Base-by-base conservation (phyloP, 2,888 invertebrate genomes). In the Caenorhabditis sp. region DNA sequence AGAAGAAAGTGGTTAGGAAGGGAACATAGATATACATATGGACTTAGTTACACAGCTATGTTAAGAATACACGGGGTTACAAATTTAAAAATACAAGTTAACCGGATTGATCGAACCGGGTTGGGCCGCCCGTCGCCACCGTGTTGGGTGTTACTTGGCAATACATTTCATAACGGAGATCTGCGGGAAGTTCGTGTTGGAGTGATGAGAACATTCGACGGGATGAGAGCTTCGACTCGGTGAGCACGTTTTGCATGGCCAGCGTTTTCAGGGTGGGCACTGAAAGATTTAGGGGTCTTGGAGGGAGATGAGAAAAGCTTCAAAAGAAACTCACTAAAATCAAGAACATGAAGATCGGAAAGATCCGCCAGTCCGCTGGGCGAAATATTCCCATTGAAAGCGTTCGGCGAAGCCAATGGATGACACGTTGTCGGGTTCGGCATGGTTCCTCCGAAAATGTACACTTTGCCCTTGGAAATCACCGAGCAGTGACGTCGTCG, bases 381-480 rank as follows among this genome's bases (percentile, higher is more conserved):
- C 38, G 69, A 56, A 41, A 56, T 44, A 10, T 19, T 51, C 31
- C 66, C 77, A 47, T 54, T 54, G 7, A 35, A 68, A 4, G 22
- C 49, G 8, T 22, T 54, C 16, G 75, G n/a, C 0, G 31, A 24
- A 1, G 35, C 41, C 16, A 49, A 10, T 22, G 68, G 41, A 56
- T 41, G 19, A 58, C 80, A 73, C 16, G 31, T 47, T 6, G 41
- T 22, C n/a, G 54, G 54, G 69, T 68, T 85, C 28, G 93, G 95
- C 95, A 96, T 96, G 75, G 96, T 96, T 51, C 97, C 97, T 61
- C 97, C 97, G 94, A 97, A 97, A 75, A 97, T 93, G 93, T 95
- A 96, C 88, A 96, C 94, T 91, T 95, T 94, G 87, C 95, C 94
- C 16, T 94, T 94, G 89, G 95, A 94, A 59, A 95, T 93, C 90